These are phyloP conservation scores for Scolopax bukidnonensis DNA, from an alignment of 2,797 vertebrate species.

Conservation along the genomic window DNA sequence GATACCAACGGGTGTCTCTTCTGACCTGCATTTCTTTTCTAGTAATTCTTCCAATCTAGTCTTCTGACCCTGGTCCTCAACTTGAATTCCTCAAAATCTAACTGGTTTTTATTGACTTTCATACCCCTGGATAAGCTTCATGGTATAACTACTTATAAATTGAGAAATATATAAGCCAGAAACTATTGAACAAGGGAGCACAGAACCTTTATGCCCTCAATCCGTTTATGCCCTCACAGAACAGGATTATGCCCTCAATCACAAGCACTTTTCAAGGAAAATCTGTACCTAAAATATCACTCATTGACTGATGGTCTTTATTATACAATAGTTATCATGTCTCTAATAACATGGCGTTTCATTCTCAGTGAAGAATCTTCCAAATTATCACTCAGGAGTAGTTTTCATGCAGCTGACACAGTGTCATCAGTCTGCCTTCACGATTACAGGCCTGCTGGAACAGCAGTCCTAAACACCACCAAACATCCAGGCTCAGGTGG, in stretches of 20 bases:
- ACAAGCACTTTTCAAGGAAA: conserved; percentile 20
- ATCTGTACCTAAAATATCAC: neutral
- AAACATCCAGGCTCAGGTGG: neutral
- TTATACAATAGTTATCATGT: neutral
- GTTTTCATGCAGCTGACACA: neutral
- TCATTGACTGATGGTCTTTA: neutral
- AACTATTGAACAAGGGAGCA: neutral
- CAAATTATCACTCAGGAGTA: neutral
- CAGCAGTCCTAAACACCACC: neutral
- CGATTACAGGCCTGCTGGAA: neutral
- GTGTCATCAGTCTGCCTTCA: neutral
- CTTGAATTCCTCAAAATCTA: neutral
- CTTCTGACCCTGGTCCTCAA: neutral
- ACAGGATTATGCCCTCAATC: neutral
- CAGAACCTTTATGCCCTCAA: neutral
- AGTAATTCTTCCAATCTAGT: neutral
- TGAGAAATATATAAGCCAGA: conserved; percentile 8
- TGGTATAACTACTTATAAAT: conserved; percentile 37
- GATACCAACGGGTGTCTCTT: neutral
- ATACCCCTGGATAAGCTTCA: neutral
- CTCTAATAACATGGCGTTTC: neutral
- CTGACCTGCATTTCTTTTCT: neutral
- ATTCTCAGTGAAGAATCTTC: neutral
- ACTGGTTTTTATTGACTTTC: neutral
- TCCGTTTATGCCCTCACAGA: neutral